Percentiles rank a stretch among this genome's conserved stretches.
Evolutionary conservation across 2,797 vertebrate species (phyloP).

Genomic region (Chelon auratus): DNA sequence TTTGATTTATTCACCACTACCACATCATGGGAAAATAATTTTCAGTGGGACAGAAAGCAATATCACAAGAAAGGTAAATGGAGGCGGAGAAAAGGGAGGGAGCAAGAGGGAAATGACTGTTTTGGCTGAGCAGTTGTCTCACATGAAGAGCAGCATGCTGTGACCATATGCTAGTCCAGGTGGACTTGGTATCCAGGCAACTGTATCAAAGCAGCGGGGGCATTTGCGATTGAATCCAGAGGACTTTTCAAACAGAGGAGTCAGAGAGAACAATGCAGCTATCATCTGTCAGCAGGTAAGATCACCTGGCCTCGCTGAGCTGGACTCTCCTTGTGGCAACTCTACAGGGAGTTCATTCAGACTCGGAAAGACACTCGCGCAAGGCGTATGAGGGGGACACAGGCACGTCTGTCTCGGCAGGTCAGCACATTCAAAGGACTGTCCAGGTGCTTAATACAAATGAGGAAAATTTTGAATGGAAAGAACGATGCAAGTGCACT

Average conservation of each 20-base stretch:
- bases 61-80: conserved; percentile 39
- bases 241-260: conserved; percentile 78
- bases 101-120: conserved; percentile 44
- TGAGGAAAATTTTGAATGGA: conserved; percentile 36
- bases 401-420: conserved; percentile 64
- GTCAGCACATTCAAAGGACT: conserved; percentile 58
- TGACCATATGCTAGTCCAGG: conserved; percentile 87
- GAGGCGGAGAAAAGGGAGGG: conserved; percentile 23
- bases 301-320: conserved; percentile 75
- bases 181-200: conserved; percentile 85
- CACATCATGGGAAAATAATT: conserved; percentile 18
- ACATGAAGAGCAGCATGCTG: conserved; percentile 82
- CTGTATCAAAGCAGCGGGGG: conserved; percentile 83
- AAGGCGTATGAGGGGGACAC: conserved; percentile 69
- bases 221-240: conserved; percentile 76
- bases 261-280: conserved; percentile 78
- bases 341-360: conserved; percentile 79
- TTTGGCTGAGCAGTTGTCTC: conserved; percentile 79
- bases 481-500: conserved; percentile 24
- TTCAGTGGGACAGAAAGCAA: conserved; percentile 38
- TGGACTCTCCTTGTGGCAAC: conserved; percentile 69
- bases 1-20: conserved; percentile 10
- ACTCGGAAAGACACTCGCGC: conserved; percentile 55
- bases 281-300: conserved; percentile 81
- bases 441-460: conserved; percentile 64